Evolutionary conservation across 2,888 invertebrate species (phyloP), one percentile per base, ranked within the genome.

Genomic region (Cordilura impudica): DNA sequence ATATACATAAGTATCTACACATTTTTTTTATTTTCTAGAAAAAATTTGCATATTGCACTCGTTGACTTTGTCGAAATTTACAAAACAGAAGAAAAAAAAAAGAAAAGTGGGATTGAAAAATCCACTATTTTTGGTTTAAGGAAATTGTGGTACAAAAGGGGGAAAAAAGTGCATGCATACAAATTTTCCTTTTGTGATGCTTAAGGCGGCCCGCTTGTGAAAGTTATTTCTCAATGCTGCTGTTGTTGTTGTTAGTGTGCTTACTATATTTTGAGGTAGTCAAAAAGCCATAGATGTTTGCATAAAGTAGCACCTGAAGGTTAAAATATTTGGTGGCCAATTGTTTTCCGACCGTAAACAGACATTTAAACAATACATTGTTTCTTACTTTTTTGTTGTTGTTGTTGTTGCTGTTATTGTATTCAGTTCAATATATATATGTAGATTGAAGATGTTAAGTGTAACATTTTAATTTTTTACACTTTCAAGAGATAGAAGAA

Each of bases 221-320:
- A 79, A 72, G 75, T 75, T 61, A 58, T 56, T 58, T 72, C 16
- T 45, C 7, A 14, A 47, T 12, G 26, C 61, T 14, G 49, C 63
- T 35, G 29, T 35, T 60, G 29, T 65, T n/a, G 5, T 14, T 45
- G 23, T 39, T n/a, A 4, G 21, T 19, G 16, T 47, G 19, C 12
- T 47, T 21, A 14, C 3, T n/a, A 3, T 54, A 5, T 65, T 47
- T 74, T 73, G 60, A 58, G 63, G 69, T 70, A 70, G 69, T 70
- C 56, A 70, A 70, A 70, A 58, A 65, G 56, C 56, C 58, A 73
- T 47, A 61, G 71, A 79, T 61, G 61, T 75, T 72, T 79, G 71
- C 79, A 79, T 79, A 79, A 75, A 79, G 71, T 79, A 72, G 75
- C 79, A 79, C 79, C 79, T 72, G 71, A 75, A 75, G 79, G 75